Conservation (phyloP, 2,113 vertebrate species). For the Hippocampus barbouri region DNA sequence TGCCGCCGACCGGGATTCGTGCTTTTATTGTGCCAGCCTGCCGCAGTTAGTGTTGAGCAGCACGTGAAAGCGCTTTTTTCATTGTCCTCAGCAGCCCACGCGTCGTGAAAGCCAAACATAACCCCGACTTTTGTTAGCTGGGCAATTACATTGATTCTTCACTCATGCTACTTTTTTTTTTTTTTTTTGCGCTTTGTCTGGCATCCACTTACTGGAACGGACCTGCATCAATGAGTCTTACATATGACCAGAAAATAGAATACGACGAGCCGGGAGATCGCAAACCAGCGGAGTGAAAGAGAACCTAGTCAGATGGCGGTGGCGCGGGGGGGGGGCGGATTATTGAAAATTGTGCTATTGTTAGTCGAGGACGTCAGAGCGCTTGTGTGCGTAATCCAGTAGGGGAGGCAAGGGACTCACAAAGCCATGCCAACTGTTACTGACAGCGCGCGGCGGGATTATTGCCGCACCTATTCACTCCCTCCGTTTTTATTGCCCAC, state of each 20-base stretch:
- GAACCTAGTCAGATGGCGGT: constrained; percentile 21
- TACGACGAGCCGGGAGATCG: constrained; percentile 11
- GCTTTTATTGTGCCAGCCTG: constrained; percentile 34
- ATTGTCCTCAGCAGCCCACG: constrained; percentile 35
- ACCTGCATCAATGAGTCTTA: constrained; percentile 20
- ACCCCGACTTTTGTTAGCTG: constrained; percentile 32
- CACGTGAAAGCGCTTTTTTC: constrained; percentile 37
- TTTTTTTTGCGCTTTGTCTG: constrained; percentile 17
- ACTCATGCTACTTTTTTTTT: constrained; percentile 13
- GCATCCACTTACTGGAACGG: constrained; percentile 31
- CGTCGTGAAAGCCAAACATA: constrained; percentile 41
- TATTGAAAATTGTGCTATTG: constrained; percentile 45
- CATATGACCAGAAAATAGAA: constrained; percentile 28
- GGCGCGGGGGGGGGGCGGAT: constrained; percentile 16
- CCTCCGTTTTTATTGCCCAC: constrained; percentile 19
- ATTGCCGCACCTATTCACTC: constrained; percentile 21
- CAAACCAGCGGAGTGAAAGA: constrained; percentile 6
- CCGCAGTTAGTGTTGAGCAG: constrained; percentile 38
- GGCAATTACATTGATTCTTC: constrained; percentile 39
- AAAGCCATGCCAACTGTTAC: constrained; percentile 36
- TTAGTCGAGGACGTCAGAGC: constrained; percentile 30
- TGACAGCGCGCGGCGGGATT: constrained; percentile 34
- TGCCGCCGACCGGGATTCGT: constrained; percentile 26
- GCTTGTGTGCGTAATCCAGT: constrained; percentile 41
- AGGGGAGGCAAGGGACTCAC: constrained; percentile 29